Percentiles rank a stretch among this genome's conserved stretches.
These are phyloP conservation scores for Thaleichthys pacificus DNA, from an alignment of 2,797 vertebrate species.

Conservation along the genomic window DNA sequence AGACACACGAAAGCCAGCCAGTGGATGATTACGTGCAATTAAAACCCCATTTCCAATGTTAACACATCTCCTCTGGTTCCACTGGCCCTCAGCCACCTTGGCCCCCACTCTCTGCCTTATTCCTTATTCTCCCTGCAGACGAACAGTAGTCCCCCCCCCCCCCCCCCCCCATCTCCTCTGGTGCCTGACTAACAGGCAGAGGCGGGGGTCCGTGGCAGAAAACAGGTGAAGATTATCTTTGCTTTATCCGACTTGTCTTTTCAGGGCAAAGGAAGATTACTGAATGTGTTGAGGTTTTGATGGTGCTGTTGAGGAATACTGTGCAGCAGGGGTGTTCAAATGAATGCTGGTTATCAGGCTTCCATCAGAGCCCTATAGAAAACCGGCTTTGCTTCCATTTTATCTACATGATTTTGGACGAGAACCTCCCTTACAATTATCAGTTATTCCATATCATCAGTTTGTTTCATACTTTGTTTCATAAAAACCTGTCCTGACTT, in stretches of 20 bases:
- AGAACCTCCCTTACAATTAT: too few species aligned
- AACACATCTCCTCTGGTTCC: slow-evolving; percentile 21
- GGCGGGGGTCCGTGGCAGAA: background rate
- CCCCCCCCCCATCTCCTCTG: background rate
- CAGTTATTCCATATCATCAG: too few species aligned
- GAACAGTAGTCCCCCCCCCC: background rate
- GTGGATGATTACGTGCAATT: slow-evolving; percentile 29
- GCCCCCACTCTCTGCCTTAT: slow-evolving; percentile 19
- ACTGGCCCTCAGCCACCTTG: slow-evolving; percentile 3
- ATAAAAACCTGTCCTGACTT: too few species aligned
- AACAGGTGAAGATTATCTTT: background rate
- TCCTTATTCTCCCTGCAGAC: slow-evolving; percentile 19
- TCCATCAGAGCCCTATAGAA: too few species aligned
- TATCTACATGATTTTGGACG: too few species aligned
- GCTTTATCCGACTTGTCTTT: background rate
- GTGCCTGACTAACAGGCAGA: background rate
- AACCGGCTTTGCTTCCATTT: too few species aligned
- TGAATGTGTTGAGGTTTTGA: background rate
- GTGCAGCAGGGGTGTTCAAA: too few species aligned
- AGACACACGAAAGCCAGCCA: slow-evolving; percentile 33
- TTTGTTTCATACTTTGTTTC: too few species aligned
- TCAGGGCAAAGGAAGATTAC: background rate
- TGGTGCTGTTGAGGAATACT: too few species aligned
- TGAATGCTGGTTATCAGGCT: too few species aligned
- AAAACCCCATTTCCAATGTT: slow-evolving; percentile 26